Conservation (phyloP, 2,888 invertebrate species). For the Coelogynopora nodosa region DNA sequence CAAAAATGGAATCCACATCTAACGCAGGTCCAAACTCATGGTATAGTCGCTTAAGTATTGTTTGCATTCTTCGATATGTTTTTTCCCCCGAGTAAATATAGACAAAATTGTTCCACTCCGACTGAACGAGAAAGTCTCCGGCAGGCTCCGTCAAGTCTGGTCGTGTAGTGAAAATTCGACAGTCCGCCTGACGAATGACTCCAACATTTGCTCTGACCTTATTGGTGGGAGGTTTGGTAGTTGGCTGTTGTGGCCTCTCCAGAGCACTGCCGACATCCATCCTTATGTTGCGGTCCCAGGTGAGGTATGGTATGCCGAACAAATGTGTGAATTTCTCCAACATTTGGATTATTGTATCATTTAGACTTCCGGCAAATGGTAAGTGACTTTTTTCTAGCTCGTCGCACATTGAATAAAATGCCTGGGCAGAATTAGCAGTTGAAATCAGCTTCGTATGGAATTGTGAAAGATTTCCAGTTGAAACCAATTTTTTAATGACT, state of each 20-base stretch:
- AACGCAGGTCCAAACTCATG: not conserved
- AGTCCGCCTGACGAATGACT: too few relatives aligned
- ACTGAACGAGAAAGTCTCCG: conserved; percentile 39
- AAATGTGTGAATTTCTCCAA: conserved; percentile 28
- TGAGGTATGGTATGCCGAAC: conserved; percentile 41
- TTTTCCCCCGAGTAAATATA: conserved; percentile 40
- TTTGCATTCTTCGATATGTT: conserved; percentile 39
- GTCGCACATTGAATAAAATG: not conserved
- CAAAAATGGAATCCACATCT: conserved; percentile 35
- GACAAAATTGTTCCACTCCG: conserved; percentile 42
- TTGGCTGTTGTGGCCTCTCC: too few relatives aligned
- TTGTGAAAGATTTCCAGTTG: not conserved
- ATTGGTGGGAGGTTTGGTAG: too few relatives aligned
- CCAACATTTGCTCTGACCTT: too few relatives aligned
- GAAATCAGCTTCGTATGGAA: not conserved
- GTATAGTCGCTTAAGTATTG: not conserved
- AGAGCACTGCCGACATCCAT: not conserved
- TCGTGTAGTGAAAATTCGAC: too few relatives aligned
- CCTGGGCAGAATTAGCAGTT: not conserved
- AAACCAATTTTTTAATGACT: not conserved
- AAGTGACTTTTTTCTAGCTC: not conserved
- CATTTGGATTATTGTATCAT: not conserved
- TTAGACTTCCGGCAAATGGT: not conserved
- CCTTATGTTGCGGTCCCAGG: conserved; percentile 30
- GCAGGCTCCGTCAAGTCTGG: not conserved